These are phyloP conservation scores for Campylomormyrus tamandua DNA, from an alignment of 2,113 vertebrate species.

Conservation along the genomic window DNA sequence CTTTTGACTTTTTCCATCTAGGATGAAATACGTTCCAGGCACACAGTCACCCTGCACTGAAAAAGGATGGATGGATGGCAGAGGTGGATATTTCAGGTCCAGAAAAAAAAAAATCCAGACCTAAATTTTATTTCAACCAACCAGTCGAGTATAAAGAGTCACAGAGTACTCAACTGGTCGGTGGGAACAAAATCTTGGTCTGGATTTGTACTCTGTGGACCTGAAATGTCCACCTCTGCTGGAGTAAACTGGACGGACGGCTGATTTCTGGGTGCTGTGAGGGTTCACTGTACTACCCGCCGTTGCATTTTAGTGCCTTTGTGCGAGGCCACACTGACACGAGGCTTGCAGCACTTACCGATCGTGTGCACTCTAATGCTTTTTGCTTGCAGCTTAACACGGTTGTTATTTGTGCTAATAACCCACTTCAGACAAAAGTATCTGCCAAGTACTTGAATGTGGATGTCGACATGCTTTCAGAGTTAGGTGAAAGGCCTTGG, in stretches of 20 bases:
- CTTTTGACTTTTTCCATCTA: not conserved
- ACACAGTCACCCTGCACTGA: not conserved
- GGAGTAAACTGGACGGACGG: not conserved
- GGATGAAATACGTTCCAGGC: not conserved
- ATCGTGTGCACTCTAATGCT: not conserved
- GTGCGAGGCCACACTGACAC: not conserved
- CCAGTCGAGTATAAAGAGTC: not conserved
- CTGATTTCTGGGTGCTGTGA: not conserved
- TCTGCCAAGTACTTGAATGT: not conserved
- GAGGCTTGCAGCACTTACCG: not conserved
- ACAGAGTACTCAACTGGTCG: not conserved
- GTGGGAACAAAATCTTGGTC: not conserved
- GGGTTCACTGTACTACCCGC: not conserved
- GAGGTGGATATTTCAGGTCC: not conserved
- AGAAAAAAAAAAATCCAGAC: not conserved
- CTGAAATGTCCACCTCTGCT: not conserved
- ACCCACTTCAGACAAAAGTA: not conserved
- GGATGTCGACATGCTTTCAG: not conserved
- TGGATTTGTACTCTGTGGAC: not conserved
- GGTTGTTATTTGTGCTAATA: not conserved
- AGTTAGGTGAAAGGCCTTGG: not conserved
- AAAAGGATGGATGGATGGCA: not conserved
- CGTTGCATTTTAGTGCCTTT: not conserved
- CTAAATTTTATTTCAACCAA: not conserved
- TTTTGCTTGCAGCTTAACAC: not conserved